Evolutionary conservation across 2,113 vertebrate genomes (phyloP).

Genomic region (Protobothrops flavoviridis): DNA sequence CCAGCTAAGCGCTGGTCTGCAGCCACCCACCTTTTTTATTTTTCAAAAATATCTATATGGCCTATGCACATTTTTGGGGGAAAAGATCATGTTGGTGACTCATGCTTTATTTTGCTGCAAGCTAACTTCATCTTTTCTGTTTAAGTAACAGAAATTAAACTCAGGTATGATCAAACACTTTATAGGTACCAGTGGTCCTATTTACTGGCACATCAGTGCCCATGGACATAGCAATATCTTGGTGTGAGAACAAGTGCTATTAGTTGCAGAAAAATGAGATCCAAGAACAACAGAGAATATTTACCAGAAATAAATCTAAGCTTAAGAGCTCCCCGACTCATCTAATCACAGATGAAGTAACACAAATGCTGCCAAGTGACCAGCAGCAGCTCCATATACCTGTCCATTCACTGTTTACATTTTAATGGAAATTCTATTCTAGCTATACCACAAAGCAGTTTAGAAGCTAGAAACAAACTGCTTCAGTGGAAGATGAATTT

Average conservation of each 20-base stretch:
- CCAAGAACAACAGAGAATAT: constrained; percentile 6
- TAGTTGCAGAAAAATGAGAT: constrained; percentile 5
- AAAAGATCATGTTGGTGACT: background rate
- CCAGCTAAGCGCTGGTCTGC: background rate
- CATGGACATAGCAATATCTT: background rate
- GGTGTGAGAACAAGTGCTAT: background rate
- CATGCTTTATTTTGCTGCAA: background rate
- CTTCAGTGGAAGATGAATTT: constrained; percentile 68
- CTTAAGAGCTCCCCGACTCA: background rate
- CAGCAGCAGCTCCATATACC: constrained; percentile 32
- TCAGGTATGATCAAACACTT: background rate
- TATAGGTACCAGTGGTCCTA: background rate
- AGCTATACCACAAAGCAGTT: constrained; percentile 38
- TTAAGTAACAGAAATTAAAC: background rate
- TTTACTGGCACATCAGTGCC: background rate
- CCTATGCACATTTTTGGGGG: background rate
- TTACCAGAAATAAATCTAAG: background rate
- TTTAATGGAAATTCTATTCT: constrained; percentile 54
- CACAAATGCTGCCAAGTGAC: constrained; percentile 8
- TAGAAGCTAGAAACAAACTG: constrained; percentile 61
- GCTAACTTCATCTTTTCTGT: background rate
- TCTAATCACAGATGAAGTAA: constrained; percentile 2
- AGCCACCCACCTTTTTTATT: background rate
- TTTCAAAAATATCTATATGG: background rate
- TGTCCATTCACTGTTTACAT: background rate